phyloP scores from a whole-genome alignment of 2,113 vertebrate genomes.

The Gadus chalcogrammus region DNA sequence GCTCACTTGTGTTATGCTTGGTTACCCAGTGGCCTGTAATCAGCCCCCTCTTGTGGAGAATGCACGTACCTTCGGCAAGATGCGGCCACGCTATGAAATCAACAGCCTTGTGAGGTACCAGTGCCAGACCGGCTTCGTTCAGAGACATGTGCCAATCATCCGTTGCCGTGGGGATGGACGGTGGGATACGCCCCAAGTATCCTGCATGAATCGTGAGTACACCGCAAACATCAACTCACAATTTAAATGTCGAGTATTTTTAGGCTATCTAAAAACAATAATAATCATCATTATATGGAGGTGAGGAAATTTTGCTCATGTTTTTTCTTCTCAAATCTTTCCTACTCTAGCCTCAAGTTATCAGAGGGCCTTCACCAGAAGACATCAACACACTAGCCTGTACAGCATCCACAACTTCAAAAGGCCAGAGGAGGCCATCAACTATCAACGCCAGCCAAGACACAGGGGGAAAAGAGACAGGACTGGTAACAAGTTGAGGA shows the following conservation, averaged over 20 bases:
- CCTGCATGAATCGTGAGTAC: constrained; percentile 93
- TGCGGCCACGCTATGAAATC: constrained; percentile 89
- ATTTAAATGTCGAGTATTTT: background rate
- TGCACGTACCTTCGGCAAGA: constrained; percentile 87
- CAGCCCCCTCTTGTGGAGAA: constrained; percentile 94
- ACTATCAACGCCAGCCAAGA: constrained; percentile 71
- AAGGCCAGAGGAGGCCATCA: constrained; percentile 73
- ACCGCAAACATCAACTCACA: background rate
- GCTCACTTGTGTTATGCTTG: constrained; percentile 34
- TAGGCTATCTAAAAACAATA: no score
- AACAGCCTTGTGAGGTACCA: constrained; percentile 95
- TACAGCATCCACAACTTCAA: constrained; percentile 79
- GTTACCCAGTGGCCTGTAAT: constrained; percentile 83
- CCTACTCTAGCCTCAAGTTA: constrained; percentile 83
- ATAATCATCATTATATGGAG: no score
- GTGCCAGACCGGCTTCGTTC: constrained; percentile 91
- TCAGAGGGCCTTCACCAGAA: constrained; percentile 86
- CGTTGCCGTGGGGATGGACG: constrained; percentile 87
- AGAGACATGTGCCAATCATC: constrained; percentile 91
- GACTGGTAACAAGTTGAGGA: constrained; percentile 65
- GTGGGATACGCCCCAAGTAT: constrained; percentile 93
- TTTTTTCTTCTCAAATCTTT: constrained; percentile 22
- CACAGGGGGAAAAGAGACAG: constrained; percentile 75
- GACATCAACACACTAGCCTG: constrained; percentile 79
- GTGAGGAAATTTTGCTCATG: background rate